phyloP scores from a whole-genome alignment of 2,113 vertebrate species.

The Cariama cristata region DNA sequence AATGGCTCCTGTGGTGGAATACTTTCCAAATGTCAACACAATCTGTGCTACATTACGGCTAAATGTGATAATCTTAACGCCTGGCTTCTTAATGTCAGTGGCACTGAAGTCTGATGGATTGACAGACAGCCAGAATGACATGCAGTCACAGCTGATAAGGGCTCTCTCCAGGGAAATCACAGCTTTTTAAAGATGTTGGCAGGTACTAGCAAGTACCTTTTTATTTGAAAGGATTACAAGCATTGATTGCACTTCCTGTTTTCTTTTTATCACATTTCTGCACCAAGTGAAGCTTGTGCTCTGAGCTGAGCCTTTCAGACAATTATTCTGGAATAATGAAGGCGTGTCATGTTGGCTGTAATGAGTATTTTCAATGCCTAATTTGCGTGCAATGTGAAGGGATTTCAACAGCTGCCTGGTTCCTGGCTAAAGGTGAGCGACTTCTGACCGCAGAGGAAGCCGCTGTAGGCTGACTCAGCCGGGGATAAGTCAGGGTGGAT shows the following conservation, averaged over 20 bases:
- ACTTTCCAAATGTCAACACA: constrained; percentile 81
- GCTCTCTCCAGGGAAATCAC: constrained; percentile 66
- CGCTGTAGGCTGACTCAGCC: neutral
- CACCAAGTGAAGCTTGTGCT: constrained; percentile 38
- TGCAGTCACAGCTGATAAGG: constrained; percentile 44
- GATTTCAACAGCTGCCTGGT: constrained; percentile 24
- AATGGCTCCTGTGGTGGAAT: constrained; percentile 76
- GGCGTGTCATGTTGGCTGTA: constrained; percentile 48
- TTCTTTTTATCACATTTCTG: constrained; percentile 58
- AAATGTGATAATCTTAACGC: constrained; percentile 71
- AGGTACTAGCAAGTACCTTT: constrained; percentile 63
- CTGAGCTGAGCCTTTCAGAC: constrained; percentile 40
- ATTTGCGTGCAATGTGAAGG: neutral
- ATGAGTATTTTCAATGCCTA: constrained; percentile 56
- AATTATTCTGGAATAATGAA: constrained; percentile 57
- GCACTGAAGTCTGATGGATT: constrained; percentile 59
- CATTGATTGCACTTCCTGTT: constrained; percentile 40
- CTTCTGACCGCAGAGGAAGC: neutral
- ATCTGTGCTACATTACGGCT: constrained; percentile 75
- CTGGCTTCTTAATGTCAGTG: constrained; percentile 77
- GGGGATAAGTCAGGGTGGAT: neutral
- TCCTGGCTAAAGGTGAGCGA: constrained; percentile 36
- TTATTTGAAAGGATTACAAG: constrained; percentile 67
- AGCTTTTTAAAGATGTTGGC: constrained; percentile 52
- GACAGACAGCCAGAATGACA: constrained; percentile 70